Conservation (phyloP, 2,113 vertebrate species). For the Choloepus hoffmanni region DNA sequence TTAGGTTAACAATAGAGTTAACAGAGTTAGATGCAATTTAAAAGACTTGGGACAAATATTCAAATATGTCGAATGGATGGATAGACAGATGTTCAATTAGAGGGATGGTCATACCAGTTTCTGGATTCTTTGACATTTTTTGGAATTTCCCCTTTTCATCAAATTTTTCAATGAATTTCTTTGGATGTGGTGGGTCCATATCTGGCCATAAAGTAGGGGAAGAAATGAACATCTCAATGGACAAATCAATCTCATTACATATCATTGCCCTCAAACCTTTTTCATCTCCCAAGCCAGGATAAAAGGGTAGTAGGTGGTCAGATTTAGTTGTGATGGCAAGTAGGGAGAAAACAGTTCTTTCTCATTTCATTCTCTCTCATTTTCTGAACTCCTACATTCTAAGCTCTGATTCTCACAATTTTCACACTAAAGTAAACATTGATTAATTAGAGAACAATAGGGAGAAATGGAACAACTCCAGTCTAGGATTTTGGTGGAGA, state of each 20-base stretch:
- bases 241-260: neutral
- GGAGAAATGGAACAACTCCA: neutral
- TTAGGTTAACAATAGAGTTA: neutral
- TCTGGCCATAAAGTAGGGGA: neutral
- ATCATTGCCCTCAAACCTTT: neutral
- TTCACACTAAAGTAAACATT: neutral
- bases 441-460: slow-evolving; percentile 7
- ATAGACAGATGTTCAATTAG: neutral
- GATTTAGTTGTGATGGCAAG: neutral
- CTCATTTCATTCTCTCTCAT: neutral
- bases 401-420: neutral
- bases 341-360: neutral
- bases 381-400: neutral
- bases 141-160: neutral
- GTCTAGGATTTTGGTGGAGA: neutral
- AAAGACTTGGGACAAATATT: neutral
- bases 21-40: neutral
- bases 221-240: neutral
- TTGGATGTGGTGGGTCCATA: neutral
- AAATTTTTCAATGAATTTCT: slow-evolving; percentile 8
- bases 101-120: neutral
- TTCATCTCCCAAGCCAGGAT: neutral
- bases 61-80: neutral
- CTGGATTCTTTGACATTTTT: neutral
- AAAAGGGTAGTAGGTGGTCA: neutral